Evolutionary conservation across 2,113 vertebrate genomes (phyloP).

Genomic region (Nycticebus coucang): DNA sequence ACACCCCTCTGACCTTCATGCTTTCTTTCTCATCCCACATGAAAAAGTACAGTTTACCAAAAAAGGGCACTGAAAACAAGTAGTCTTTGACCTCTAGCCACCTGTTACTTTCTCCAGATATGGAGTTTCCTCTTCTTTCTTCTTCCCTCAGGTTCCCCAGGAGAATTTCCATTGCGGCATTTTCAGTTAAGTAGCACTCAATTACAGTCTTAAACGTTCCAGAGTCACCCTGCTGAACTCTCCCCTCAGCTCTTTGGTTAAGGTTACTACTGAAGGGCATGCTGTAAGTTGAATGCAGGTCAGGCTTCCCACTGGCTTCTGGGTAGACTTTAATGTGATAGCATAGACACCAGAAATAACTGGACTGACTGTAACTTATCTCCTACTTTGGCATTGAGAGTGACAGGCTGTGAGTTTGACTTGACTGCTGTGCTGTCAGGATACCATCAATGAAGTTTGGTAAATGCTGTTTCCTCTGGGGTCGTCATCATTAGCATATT

Average conservation of each 20-base stretch:
- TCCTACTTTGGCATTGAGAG: background rate
- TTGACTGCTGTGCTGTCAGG: background rate
- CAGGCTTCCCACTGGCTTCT: constrained; percentile 75
- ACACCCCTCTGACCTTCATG: background rate
- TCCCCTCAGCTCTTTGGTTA: constrained; percentile 59
- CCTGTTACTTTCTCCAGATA: constrained; percentile 22
- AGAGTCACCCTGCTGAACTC: constrained; percentile 73
- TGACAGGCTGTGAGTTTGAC: constrained; percentile 36
- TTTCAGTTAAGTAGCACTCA: constrained; percentile 71
- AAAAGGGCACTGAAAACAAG: constrained; percentile 22
- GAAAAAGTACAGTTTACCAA: background rate
- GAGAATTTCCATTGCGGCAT: constrained; percentile 67
- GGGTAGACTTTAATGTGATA: constrained; percentile 64
- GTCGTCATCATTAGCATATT: background rate
- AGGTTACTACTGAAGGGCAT: constrained; percentile 78
- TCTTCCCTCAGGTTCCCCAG: constrained; percentile 35
- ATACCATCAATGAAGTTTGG: background rate
- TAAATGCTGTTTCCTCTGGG: background rate
- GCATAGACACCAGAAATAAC: constrained; percentile 80
- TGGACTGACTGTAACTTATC: background rate
- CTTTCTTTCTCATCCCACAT: background rate
- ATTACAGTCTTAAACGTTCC: constrained; percentile 80
- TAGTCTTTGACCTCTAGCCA: background rate
- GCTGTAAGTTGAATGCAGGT: constrained; percentile 71
- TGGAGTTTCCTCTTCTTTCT: constrained; percentile 7